Evolutionary conservation across 2,797 vertebrate species (phyloP), one percentile per base, ranked within the genome.

Genomic region (Pseudochaenichthys georgianus): DNA sequence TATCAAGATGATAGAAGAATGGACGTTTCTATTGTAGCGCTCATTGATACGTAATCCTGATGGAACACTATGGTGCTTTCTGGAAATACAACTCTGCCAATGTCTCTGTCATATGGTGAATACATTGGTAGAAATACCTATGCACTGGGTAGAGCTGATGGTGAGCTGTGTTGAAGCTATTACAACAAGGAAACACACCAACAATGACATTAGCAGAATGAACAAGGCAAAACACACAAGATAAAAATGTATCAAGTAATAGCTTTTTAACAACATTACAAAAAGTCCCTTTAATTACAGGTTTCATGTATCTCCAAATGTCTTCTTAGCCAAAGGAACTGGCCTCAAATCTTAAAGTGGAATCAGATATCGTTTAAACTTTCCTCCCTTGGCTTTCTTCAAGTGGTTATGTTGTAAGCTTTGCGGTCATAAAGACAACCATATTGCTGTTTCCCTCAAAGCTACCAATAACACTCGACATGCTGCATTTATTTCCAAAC

Each of bases 1-100:
- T 51, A 73, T 78, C 64, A 70, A 60, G 48, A 58, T 66, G 28
- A 82, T 19, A 45, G 48, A 72, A 13, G 46, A 69, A 48, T 41
- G 34, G 48, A 13, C 3, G 31, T 23, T 52, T 81, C 45, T 23
- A 3, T 9, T 6, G 16, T 21, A 34, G 21, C 42, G 9, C 9
- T 28, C 54, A 23, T 53, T 19, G 65, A 23, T 19, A 63, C 41
- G 8, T 42, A 41, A 67, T 64, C 60, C 46, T n/a, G 12, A 28
- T 3, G 3, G 23, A 5, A 45, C 13, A 48, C 23, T 31, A 34
- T 50, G 13, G 11, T 23, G 5, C 10, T 53, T 43, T 74, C 46
- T 43, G 41, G 15, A 38, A 55, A 58, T 47, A 41, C 50, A 54
- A 68, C n/a, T 65, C 68, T 13, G 10, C 15, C 13, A 38, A 38